Conservation (phyloP, 2,888 invertebrate genomes). For the Heliconius cydno region DNA sequence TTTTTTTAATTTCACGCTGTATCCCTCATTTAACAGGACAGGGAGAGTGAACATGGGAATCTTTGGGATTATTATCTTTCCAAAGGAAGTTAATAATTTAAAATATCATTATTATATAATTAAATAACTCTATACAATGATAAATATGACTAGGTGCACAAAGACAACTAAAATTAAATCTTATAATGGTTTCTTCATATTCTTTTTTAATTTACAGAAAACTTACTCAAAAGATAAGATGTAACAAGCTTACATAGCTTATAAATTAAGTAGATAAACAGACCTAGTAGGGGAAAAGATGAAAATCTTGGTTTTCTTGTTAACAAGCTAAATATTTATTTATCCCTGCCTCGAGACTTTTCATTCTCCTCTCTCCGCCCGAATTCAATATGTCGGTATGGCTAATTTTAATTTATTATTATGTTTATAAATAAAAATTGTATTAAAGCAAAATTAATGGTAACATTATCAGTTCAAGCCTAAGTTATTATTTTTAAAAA, state of each 20-base stretch:
- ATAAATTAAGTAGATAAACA: not conserved
- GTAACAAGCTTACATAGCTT: conserved; percentile 10
- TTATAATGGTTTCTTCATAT: not conserved
- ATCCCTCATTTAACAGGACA: too few species aligned
- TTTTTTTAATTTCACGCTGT: too few species aligned
- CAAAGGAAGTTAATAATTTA: too few species aligned
- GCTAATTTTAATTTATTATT: too few species aligned
- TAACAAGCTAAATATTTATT: not conserved
- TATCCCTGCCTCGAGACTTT: too few species aligned
- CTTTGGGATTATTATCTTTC: too few species aligned
- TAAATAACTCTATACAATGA: not conserved
- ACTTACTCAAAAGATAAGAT: conserved; percentile 3
- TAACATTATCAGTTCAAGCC: not conserved
- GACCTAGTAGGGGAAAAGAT: not conserved
- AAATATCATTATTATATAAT: not conserved
- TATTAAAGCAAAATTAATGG: not conserved
- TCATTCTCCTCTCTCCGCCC: too few species aligned
- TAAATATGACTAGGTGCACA: not conserved
- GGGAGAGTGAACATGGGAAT: too few species aligned
- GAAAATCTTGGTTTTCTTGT: not conserved
- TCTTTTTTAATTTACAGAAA: not conserved
- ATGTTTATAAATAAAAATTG: too few species aligned
- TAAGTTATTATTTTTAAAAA: not conserved
- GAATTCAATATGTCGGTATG: too few species aligned
- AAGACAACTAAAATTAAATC: not conserved